phyloP scores from a whole-genome alignment of 2,113 vertebrate species.

The Pygoscelis antarcticus region DNA sequence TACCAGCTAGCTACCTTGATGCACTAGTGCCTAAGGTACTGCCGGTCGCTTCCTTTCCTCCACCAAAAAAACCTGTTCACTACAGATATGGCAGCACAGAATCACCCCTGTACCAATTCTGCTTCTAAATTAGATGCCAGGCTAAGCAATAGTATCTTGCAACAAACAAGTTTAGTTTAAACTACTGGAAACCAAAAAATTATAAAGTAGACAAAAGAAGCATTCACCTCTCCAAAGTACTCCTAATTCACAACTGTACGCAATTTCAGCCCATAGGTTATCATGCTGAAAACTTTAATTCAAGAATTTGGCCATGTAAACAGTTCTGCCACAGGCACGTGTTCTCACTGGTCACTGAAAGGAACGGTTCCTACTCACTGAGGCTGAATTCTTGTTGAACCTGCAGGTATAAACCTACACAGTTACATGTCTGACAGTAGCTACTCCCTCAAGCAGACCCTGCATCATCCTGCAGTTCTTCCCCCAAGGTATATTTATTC shows the following conservation, averaged over 20 bases:
- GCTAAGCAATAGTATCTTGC: background rate
- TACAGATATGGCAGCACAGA: background rate
- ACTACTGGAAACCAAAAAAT: background rate
- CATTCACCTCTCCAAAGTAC: background rate
- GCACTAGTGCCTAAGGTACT: background rate
- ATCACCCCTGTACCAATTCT: background rate
- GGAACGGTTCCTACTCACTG: background rate
- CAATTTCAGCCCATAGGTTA: background rate
- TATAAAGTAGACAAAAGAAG: background rate
- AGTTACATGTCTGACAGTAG: rapidly evolving
- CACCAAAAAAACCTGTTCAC: background rate
- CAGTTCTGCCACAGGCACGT: background rate
- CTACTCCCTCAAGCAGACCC: background rate
- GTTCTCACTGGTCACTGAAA: background rate
- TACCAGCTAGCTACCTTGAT: background rate
- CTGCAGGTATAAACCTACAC: background rate
- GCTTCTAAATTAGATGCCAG: background rate
- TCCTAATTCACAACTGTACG: rapidly evolving
- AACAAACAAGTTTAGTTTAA: background rate
- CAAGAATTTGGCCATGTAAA: background rate
- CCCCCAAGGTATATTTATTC: background rate
- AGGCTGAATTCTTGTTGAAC: background rate
- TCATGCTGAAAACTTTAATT: background rate
- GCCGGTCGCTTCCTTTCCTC: background rate
- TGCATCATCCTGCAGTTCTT: background rate